Evolutionary conservation across 2,888 invertebrate genomes (phyloP).

Genomic region (Sepioteuthis lessoniana): DNA sequence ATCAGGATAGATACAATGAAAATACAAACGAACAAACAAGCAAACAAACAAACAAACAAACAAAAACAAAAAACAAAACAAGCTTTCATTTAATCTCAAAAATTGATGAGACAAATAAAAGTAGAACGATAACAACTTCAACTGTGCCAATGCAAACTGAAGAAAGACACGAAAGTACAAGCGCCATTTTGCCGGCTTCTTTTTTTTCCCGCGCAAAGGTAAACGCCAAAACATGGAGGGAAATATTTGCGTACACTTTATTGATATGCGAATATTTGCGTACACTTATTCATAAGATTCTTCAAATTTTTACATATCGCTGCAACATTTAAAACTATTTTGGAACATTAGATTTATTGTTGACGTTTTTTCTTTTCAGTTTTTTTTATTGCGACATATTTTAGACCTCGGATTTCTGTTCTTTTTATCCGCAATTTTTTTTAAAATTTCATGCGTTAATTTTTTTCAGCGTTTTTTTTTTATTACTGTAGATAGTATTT

Average conservation of each 20-base stretch:
- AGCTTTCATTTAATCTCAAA: not conserved
- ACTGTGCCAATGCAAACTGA: not conserved
- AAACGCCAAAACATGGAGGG: not conserved
- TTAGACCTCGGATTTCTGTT: too few relatives aligned
- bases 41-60: not conserved
- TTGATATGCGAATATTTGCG: not conserved
- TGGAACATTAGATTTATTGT: too few relatives aligned
- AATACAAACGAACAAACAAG: not conserved
- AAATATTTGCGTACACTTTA: not conserved
- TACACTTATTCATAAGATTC: not conserved
- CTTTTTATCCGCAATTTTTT: too few relatives aligned
- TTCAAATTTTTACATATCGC: not conserved
- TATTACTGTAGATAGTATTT: not conserved
- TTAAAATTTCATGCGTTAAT: too few relatives aligned
- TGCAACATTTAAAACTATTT: not conserved
- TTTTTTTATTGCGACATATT: too few relatives aligned
- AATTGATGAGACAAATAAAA: not conserved
- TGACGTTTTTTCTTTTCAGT: too few relatives aligned
- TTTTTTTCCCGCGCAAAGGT: slow-evolving; percentile 14
- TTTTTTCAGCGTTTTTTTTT: not conserved
- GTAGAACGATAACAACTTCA: not conserved
- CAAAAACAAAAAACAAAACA: too few relatives aligned
- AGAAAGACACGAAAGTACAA: not conserved
- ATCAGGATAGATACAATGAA: not conserved
- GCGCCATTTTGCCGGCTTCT: not conserved